Conservation (phyloP, 2,888 invertebrate species). For the Apoda limacodes region DNA sequence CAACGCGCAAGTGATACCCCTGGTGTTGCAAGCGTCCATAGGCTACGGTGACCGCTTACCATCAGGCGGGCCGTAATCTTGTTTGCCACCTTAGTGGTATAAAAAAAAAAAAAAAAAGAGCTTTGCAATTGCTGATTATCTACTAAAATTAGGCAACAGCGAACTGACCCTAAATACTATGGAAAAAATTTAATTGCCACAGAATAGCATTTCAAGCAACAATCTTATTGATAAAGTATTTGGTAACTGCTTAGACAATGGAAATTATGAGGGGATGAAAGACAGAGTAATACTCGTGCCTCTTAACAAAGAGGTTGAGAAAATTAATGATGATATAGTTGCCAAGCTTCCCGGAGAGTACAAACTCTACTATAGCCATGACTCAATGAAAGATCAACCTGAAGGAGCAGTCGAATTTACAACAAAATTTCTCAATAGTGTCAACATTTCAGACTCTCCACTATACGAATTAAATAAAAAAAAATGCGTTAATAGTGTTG, state of each 20-base stretch:
- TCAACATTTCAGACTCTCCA: not conserved
- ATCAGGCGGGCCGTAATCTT: too few species aligned
- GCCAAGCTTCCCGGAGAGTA: constrained; percentile 16
- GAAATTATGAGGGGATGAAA: constrained; percentile 15
- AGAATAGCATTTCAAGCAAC: constrained; percentile 15
- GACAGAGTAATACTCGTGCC: constrained; percentile 16
- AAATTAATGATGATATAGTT: constrained; percentile 16
- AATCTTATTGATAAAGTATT: constrained; percentile 14
- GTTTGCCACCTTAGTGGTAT: too few species aligned
- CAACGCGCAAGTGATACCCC: too few species aligned
- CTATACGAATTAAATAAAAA: constrained; percentile 2
- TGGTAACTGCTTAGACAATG: constrained; percentile 13
- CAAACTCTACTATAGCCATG: too few species aligned
- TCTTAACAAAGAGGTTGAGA: constrained; percentile 14
- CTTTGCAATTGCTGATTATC: constrained; percentile 15
- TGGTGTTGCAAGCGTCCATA: too few species aligned
- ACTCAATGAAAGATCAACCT: too few species aligned
- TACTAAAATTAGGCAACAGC: constrained; percentile 16
- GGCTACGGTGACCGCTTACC: too few species aligned
- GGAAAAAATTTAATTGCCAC: constrained; percentile 15
- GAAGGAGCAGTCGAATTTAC: too few species aligned
- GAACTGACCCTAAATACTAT: constrained; percentile 14
- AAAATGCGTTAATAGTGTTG: constrained; percentile 1
- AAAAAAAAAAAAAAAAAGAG: too few species aligned
- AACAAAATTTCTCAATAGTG: constrained; percentile 7